Conservation (phyloP, 2,113 vertebrate species). For the Sander vitreus region DNA sequence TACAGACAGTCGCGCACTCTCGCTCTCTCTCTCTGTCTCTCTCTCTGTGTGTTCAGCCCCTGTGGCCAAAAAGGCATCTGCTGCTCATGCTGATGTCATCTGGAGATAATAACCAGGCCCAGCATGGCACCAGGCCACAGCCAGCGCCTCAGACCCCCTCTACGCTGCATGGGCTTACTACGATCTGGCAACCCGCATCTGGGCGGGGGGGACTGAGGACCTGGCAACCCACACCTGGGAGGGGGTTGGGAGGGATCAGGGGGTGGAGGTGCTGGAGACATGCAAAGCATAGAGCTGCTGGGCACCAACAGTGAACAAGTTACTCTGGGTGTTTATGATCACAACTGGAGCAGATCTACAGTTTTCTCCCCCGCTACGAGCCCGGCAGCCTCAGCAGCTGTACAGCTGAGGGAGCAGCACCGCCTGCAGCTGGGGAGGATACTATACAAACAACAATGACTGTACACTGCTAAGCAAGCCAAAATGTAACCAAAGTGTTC, state of each 20-base stretch:
- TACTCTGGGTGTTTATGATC: constrained; percentile 15
- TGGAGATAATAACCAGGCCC: constrained; percentile 83
- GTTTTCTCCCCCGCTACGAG: constrained; percentile 16
- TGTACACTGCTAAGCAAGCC: constrained; percentile 8
- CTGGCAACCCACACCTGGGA: constrained; percentile 57
- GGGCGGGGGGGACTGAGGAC: constrained; percentile 21
- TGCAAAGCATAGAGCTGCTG: constrained; percentile 37
- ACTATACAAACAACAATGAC: constrained; percentile 16
- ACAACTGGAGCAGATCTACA: constrained; percentile 29
- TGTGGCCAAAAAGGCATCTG: constrained; percentile 82
- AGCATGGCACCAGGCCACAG: constrained; percentile 75
- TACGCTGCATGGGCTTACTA: constrained; percentile 52
- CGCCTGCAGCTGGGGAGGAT: constrained; percentile 16
- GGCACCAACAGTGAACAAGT: constrained; percentile 38
- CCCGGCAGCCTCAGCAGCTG: not conserved
- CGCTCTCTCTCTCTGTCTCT: too few relatives aligned
- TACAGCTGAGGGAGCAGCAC: constrained; percentile 22
- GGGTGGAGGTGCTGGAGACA: constrained; percentile 2
- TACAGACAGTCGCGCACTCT: constrained; percentile 8
- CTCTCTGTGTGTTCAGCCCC: constrained; percentile 48
- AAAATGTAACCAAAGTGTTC: not conserved
- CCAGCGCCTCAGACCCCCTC: constrained; percentile 60
- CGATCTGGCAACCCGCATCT: constrained; percentile 67
- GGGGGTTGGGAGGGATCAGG: not conserved
- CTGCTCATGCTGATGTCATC: constrained; percentile 84